These are phyloP conservation scores for Leptinotarsa peninsularis DNA, from an alignment of 2,888 invertebrate species.

Conservation along the genomic window DNA sequence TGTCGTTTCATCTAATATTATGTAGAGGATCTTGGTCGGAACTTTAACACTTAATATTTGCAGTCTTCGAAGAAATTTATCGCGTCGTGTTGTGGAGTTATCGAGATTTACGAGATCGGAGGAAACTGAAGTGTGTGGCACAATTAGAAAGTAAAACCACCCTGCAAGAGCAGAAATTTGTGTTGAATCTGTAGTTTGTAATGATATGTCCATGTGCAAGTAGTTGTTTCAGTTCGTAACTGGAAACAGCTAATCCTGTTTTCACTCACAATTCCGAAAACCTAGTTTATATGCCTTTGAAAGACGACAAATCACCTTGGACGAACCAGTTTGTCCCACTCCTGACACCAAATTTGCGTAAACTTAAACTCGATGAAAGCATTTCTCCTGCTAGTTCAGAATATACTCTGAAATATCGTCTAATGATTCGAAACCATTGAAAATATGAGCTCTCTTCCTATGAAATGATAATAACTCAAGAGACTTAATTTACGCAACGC, in stretches of 20 bases:
- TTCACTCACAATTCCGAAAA: too few species aligned
- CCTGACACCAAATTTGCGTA: not conserved
- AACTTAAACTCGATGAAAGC: too few species aligned
- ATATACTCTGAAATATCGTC: too few species aligned
- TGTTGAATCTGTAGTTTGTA: too few species aligned
- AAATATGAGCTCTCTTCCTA: not conserved
- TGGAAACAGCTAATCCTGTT: too few species aligned
- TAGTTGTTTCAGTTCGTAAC: too few species aligned
- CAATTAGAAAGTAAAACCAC: not conserved
- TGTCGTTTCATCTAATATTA: constrained; percentile 41
- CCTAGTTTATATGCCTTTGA: not conserved
- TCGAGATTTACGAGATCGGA: not conserved
- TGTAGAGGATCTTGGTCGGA: constrained; percentile 41
- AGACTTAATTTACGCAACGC: not conserved
- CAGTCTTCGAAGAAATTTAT: constrained; percentile 31
- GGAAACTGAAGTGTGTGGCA: not conserved
- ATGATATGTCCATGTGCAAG: too few species aligned
- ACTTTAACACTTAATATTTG: constrained; percentile 42
- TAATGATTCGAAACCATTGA: not conserved
- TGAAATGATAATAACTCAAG: not conserved
- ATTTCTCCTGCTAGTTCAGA: too few species aligned
- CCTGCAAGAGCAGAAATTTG: not conserved
- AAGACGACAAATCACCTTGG: not conserved
- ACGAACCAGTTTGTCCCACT: not conserved
- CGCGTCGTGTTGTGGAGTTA: constrained; percentile 8